Conservation (phyloP, 2,113 vertebrate species). For the Cettia cetti region DNA sequence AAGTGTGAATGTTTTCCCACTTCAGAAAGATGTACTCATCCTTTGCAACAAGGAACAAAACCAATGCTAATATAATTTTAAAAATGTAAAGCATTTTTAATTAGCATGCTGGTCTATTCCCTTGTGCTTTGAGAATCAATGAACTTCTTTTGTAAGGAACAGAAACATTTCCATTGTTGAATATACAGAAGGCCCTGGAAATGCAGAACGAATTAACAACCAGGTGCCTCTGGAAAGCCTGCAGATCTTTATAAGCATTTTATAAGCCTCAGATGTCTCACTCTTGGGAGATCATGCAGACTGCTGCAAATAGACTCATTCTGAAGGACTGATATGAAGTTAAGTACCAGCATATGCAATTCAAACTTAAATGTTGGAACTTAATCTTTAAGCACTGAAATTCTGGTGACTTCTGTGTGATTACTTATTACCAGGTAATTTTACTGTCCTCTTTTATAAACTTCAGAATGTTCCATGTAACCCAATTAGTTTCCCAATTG, state of each 20-base stretch:
- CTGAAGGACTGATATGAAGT: neutral
- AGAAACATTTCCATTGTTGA: conserved; percentile 32
- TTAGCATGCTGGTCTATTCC: conserved; percentile 13
- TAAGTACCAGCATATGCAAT: neutral
- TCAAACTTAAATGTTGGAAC: neutral
- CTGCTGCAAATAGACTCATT: neutral
- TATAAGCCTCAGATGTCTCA: neutral
- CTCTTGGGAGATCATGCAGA: neutral
- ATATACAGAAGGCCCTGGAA: conserved; percentile 22
- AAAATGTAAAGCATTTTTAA: neutral
- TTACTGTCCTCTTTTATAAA: neutral
- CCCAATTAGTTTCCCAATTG: neutral
- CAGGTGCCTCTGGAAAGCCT: neutral
- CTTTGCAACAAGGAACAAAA: neutral
- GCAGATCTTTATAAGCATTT: neutral
- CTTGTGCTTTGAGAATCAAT: conserved; percentile 8
- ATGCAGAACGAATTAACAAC: neutral
- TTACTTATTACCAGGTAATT: neutral
- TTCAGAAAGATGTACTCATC: neutral
- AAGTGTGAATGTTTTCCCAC: neutral
- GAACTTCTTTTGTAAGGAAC: conserved; percentile 8
- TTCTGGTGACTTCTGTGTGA: neutral
- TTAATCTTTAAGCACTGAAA: neutral
- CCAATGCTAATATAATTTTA: neutral
- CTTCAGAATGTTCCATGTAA: neutral